Conservation (phyloP, 2,888 invertebrate species). For the Caenorhabditis afra region DNA sequence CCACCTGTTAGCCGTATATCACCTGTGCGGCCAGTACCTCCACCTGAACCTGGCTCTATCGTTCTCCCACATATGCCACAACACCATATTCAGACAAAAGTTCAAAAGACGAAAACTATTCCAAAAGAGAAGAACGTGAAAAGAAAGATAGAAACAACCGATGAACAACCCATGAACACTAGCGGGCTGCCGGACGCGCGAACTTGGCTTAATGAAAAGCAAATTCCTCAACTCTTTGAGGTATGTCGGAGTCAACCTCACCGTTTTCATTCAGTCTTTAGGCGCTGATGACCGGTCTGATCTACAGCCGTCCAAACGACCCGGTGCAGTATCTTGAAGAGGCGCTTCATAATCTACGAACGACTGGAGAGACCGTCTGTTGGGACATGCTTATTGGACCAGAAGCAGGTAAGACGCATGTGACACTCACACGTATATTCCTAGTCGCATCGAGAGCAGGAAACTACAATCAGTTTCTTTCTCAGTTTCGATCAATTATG, state of each 20-base stretch:
- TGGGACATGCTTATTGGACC: constrained; percentile 71
- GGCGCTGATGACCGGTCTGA: constrained; percentile 83
- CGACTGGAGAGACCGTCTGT: constrained; percentile 55
- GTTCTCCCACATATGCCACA: no score
- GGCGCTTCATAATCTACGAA: constrained; percentile 61
- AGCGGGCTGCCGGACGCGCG: constrained; percentile 81
- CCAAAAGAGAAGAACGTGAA: no score
- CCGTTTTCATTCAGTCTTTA: constrained; percentile 65
- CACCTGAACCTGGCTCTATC: no score
- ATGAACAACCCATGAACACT: not conserved
- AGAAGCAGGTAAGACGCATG: constrained; percentile 32
- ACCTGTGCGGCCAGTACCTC: no score
- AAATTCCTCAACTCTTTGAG: constrained; percentile 83
- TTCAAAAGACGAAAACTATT: no score
- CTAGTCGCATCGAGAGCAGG: no score
- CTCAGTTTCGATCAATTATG: not conserved
- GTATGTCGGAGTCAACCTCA: constrained; percentile 73
- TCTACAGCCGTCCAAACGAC: constrained; percentile 82
- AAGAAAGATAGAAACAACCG: not conserved
- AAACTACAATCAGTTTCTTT: not conserved
- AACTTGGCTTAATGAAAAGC: constrained; percentile 82
- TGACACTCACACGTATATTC: not conserved
- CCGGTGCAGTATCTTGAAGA: constrained; percentile 80
- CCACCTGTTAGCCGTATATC: no score
- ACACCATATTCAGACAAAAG: no score